Evolutionary conservation across 2,888 invertebrate species (phyloP).

Genomic region (Drosophila kokeensis): DNA sequence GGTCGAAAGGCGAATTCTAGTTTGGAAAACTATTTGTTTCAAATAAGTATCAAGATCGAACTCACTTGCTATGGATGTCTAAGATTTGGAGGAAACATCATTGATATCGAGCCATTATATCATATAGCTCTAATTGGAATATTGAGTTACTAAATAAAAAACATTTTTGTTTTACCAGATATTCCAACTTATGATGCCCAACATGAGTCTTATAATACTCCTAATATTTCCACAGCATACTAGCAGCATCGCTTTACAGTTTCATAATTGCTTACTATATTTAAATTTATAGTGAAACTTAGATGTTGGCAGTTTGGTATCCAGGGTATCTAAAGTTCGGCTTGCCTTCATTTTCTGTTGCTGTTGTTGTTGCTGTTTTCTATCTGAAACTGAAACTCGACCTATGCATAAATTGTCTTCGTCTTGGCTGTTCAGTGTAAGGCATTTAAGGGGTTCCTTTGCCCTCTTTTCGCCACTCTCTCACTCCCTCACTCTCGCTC

Average conservation of each 20-base stretch:
- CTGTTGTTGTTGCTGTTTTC: conserved; percentile 19
- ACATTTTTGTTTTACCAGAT: background rate
- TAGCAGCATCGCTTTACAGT: fast-evolving
- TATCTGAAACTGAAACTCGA: conserved; percentile 53
- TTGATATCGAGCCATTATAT: background rate
- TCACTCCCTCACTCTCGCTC: background rate
- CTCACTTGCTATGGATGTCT: background rate
- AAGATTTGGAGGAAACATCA: background rate
- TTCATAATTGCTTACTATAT: background rate
- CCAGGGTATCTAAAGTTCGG: background rate
- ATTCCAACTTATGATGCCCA: background rate
- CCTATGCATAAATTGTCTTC: conserved; percentile 73
- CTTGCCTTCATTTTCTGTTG: background rate
- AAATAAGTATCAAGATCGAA: no score
- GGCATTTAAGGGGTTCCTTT: conserved; percentile 51
- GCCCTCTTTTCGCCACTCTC: conserved; percentile 20
- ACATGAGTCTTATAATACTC: background rate
- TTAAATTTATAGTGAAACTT: background rate
- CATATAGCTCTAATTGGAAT: background rate
- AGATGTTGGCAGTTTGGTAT: background rate
- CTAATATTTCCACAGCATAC: background rate
- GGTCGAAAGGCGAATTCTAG: fast-evolving
- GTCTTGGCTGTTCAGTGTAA: conserved; percentile 10
- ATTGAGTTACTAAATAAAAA: background rate
- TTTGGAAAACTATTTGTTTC: background rate